A percentile compares a stretch with the other conserved stretches of the same genome.
Evolutionary conservation across 1,140 invertebrate genomes (phyloP).

Genomic region (Thaumatotibia leucotreta): DNA sequence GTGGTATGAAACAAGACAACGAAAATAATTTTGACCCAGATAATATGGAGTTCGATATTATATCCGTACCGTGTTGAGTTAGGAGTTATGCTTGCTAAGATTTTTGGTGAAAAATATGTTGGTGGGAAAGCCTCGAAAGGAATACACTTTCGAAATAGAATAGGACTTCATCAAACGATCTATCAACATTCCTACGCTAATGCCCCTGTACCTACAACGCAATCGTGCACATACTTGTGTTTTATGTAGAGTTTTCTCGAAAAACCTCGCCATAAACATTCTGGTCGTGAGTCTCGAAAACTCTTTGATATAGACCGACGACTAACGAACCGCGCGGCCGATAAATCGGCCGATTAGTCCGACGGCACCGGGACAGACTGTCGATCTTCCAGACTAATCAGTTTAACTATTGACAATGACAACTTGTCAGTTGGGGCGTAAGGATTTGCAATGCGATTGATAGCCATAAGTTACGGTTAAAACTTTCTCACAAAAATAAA

Average conservation of each 20-base stretch:
- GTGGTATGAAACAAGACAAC: too few relatives aligned
- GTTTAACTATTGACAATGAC: conserved; percentile 29
- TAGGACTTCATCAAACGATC: neutral
- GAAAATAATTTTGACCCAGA: too few relatives aligned
- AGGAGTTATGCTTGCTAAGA: too few relatives aligned
- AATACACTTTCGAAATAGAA: neutral
- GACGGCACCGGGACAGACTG: conserved; percentile 38
- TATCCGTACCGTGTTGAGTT: too few relatives aligned
- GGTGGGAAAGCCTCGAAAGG: neutral
- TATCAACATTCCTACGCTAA: neutral
- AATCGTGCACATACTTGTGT: conserved; percentile 53
- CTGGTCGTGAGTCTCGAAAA: conserved; percentile 53
- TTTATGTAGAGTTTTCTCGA: conserved; percentile 47
- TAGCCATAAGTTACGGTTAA: neutral
- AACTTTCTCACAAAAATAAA: neutral
- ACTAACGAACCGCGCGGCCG: conserved; percentile 51
- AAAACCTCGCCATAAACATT: conserved; percentile 51
- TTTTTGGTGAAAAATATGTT: neutral
- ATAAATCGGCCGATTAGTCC: conserved; percentile 57
- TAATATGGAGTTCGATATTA: too few relatives aligned
- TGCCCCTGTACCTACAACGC: conserved; percentile 24
- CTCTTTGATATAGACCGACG: conserved; percentile 55
- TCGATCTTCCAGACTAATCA: conserved; percentile 47
- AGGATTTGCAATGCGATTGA: conserved; percentile 4
- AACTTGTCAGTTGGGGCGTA: conserved; percentile 21